A percentile compares a stretch with the other conserved stretches of the same genome.
Evolutionary conservation across 2,888 invertebrate genomes (phyloP).

Genomic region (Halocaridina rubra): DNA sequence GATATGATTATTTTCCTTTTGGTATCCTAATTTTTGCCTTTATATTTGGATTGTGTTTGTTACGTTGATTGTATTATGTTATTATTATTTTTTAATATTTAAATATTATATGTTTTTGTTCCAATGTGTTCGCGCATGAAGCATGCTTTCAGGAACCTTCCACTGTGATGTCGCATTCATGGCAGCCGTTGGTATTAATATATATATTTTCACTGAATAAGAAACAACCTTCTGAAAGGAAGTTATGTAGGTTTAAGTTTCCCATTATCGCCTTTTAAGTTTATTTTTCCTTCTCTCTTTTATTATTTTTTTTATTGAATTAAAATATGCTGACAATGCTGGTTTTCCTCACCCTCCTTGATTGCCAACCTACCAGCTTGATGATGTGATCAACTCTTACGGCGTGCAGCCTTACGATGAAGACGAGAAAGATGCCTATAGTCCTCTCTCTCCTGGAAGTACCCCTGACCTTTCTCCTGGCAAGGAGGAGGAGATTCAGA

Average conservation of each 20-base stretch:
- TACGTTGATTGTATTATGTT: slow-evolving; percentile 10
- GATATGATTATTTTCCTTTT: not conserved
- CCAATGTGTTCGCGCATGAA: slow-evolving; percentile 1
- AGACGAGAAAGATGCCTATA: slow-evolving; percentile 24
- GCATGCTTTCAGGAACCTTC: slow-evolving; percentile 1
- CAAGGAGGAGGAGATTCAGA: too few species aligned
- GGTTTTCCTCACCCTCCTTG: slow-evolving; percentile 18
- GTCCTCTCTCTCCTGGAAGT: not conserved
- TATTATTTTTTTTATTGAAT: not conserved
- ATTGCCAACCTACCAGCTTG: slow-evolving; percentile 19
- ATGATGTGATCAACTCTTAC: slow-evolving; percentile 1
- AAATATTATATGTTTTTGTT: too few species aligned
- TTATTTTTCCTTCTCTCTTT: not conserved
- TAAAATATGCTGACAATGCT: not conserved
- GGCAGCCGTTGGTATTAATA: slow-evolving; percentile 1
- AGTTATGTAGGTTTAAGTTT: slow-evolving; percentile 30
- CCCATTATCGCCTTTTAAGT: not conserved
- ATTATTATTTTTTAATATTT: too few species aligned
- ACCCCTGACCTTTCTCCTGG: too few species aligned
- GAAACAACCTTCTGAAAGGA: too few species aligned
- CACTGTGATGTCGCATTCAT: too few species aligned
- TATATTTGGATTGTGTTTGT: slow-evolving; percentile 3
- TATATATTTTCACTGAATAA: too few species aligned
- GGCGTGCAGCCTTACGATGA: slow-evolving; percentile 9
- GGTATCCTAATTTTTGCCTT: not conserved